Evolutionary conservation across 1,140 invertebrate species (phyloP).

Genomic region (Orius insidiosus): DNA sequence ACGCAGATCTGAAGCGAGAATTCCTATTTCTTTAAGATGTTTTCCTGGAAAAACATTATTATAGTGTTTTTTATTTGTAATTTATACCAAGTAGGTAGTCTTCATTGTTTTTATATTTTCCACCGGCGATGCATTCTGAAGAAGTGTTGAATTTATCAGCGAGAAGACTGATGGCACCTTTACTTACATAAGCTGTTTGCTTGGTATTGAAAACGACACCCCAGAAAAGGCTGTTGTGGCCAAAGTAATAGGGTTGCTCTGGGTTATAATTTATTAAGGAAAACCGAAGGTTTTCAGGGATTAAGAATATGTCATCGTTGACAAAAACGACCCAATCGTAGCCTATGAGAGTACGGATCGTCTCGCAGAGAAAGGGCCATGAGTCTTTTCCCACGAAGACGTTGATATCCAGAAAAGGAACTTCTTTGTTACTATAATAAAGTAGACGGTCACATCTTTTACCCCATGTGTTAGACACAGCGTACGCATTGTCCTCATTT

Average conservation of each 20-base stretch:
- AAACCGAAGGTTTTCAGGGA: slow-evolving; percentile 5
- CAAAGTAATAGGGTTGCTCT: not conserved
- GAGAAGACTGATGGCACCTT: not conserved
- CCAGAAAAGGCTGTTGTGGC: not conserved
- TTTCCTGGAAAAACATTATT: slow-evolving; percentile 9
- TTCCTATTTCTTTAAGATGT: slow-evolving; percentile 14
- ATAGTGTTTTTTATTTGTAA: too few species aligned
- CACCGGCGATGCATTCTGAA: slow-evolving; percentile 8
- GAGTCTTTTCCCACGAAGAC: not conserved
- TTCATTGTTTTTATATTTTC: slow-evolving; percentile 19
- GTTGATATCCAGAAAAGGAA: slow-evolving; percentile 4
- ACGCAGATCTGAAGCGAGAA: slow-evolving; percentile 9
- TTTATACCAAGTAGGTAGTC: slow-evolving; percentile 20
- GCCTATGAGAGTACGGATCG: not conserved
- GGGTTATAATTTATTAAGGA: not conserved
- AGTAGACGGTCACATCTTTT: slow-evolving; percentile 30
- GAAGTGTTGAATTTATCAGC: slow-evolving; percentile 1
- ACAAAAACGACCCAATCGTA: slow-evolving; percentile 1
- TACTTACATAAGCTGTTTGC: slow-evolving; percentile 5
- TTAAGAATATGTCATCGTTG: slow-evolving; percentile 3
- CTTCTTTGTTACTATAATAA: slow-evolving; percentile 25
- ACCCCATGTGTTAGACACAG: slow-evolving; percentile 20
- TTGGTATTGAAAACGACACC: slow-evolving; percentile 4
- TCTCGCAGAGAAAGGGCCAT: slow-evolving; percentile 2
- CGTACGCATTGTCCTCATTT: not conserved